phyloP scores from a whole-genome alignment of 2,888 invertebrate species.

The Drosophila gaucha region DNA sequence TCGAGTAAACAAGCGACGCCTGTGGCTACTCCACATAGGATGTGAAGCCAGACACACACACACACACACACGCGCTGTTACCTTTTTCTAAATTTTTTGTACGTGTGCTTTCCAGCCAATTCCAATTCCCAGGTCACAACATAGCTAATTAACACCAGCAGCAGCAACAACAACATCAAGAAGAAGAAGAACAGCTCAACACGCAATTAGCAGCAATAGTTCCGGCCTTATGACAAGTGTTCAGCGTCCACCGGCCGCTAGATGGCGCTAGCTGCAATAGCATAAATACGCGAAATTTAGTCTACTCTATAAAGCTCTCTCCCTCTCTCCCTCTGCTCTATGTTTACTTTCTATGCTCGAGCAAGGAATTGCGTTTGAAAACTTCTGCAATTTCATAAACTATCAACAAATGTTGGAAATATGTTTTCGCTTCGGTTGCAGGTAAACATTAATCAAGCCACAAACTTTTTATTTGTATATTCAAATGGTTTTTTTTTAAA shows the following conservation, averaged over 20 bases:
- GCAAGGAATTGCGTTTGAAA: background rate
- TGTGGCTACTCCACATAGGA: constrained; percentile 15
- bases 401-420: constrained; percentile 4
- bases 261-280: constrained; percentile 10
- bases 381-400: constrained; percentile 3
- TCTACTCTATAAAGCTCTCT: too few species aligned
- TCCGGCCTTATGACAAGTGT: constrained; percentile 6
- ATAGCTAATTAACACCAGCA: constrained; percentile 46
- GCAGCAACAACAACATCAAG: constrained; percentile 17
- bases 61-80: constrained; percentile 9
- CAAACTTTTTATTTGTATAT: background rate
- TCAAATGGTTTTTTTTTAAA: background rate
- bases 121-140: constrained; percentile 34
- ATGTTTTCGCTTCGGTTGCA: background rate
- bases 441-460: constrained; percentile 11
- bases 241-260: constrained; percentile 18
- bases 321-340: background rate
- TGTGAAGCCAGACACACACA: constrained; percentile 22
- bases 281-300: background rate
- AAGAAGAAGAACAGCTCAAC: background rate
- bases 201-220: constrained; percentile 26
- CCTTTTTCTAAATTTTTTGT: background rate
- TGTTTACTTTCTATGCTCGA: too few species aligned
- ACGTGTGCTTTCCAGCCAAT: constrained; percentile 2
- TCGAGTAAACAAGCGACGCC: constrained; percentile 48